These are phyloP conservation scores for Camponotus fellah DNA, from an alignment of 2,888 invertebrate genomes.

Conservation along the genomic window DNA sequence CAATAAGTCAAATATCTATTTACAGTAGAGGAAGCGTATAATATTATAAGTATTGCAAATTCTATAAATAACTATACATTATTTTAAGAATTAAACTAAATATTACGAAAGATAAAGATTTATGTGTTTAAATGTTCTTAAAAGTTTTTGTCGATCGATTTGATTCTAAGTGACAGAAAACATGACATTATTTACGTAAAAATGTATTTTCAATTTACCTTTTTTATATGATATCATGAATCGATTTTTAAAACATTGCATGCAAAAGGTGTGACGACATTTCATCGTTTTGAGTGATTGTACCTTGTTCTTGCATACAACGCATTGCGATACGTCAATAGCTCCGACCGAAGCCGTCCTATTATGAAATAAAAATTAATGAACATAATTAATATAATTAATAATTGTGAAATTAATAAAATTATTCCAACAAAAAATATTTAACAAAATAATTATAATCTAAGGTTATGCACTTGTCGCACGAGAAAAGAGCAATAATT, in stretches of 20 bases:
- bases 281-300: conserved; percentile 89
- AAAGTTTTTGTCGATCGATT: too few relatives aligned
- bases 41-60: too few relatives aligned
- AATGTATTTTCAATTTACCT: conserved; percentile 28
- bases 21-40: too few relatives aligned
- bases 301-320: conserved; percentile 88
- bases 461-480: neutral
- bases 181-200: neutral
- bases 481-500: neutral
- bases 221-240: conserved; percentile 74
- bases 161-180: too few relatives aligned
- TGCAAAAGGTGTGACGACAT: conserved; percentile 90
- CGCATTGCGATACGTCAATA: conserved; percentile 88
- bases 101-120: too few relatives aligned
- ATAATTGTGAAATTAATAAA: conserved; percentile 15
- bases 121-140: too few relatives aligned
- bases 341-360: conserved; percentile 83
- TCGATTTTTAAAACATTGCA: conserved; percentile 88
- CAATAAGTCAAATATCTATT: too few relatives aligned
- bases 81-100: too few relatives aligned
- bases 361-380: neutral
- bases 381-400: neutral
- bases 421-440: neutral
- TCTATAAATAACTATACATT: too few relatives aligned
- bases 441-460: neutral